Base-by-base conservation (phyloP, 2,113 vertebrate genomes). In the Callospermophilus lateralis region DNA sequence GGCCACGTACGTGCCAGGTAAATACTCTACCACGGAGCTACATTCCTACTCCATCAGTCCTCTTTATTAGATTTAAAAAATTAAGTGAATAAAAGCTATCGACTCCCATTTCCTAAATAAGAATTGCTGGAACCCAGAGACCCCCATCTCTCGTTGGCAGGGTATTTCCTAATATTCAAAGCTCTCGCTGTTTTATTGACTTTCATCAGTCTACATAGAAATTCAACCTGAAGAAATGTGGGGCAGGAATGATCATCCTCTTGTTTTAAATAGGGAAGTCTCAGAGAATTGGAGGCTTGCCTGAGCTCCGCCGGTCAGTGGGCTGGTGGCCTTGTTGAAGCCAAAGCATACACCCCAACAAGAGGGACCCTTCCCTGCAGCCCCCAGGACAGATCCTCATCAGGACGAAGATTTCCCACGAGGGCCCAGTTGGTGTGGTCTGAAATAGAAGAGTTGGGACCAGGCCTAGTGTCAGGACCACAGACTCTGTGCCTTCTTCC, bases 111-210 rank as follows among this genome's bases (percentile, higher is more conserved):
- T 20, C 19, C 79, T 94, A 58, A 55, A n/a, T 63, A 55, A 74
- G 70, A 91, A 45, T 24, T 4, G 3, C 32, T 86, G 76, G 83
- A n/a, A 74, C 42, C 30, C 55, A 22, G 28, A 26, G 0, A 11
- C n/a, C 20, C 11, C 6, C 48, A n/a, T 53, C 53, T 70, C 24
- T 15, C 3, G 0, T 2, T 37, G 78, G 30, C 55, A 8, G 53
- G 22, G 19, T 55, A 26, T 6, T 34, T 51, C 8, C 0, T 8
- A 10, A 67, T 26, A 30, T 32, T 81, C 53, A 12, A n/a, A 85
- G 42, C 15, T 6, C 11, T 32, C 13, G 79, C n/a, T 0, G 24
- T 10, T 42, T 0, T 1, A 12, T 10, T 48, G 42, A 45, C 51
- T 55, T 76, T 55, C 22, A 11, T 78, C 30, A 53, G 26, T 67